Percentiles rank a stretch among this genome's conserved stretches.
These are phyloP conservation scores for Triplophysa dalaica DNA, from an alignment of 2,113 vertebrate species.

Conservation along the genomic window DNA sequence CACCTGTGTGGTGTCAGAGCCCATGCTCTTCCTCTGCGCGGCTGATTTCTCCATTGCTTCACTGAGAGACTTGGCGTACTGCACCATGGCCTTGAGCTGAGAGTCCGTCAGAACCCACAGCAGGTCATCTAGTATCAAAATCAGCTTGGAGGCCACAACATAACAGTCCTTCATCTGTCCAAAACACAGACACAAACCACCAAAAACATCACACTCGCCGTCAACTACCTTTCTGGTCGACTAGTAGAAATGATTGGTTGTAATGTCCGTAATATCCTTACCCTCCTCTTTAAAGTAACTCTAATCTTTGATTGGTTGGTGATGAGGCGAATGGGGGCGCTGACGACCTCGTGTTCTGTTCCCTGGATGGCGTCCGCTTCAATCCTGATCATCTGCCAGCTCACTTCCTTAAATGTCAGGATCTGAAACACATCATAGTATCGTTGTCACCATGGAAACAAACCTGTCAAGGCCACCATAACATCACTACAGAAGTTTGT, in stretches of 20 bases:
- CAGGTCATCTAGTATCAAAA: conserved; percentile 93
- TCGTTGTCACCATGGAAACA: background rate
- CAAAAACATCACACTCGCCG: background rate
- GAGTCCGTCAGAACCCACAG: conserved; percentile 98
- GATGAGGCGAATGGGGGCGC: conserved; percentile 94
- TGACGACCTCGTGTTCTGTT: conserved; percentile 91
- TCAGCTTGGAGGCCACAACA: conserved; percentile 92
- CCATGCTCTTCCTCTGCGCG: conserved; percentile 94
- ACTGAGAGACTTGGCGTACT: conserved; percentile 97
- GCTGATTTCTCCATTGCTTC: conserved; percentile 97
- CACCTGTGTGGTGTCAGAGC: conserved; percentile 87
- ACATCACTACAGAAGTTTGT: background rate
- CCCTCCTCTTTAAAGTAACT: conserved; percentile 95
- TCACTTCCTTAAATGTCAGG: conserved; percentile 98
- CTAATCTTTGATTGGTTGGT: conserved; percentile 98
- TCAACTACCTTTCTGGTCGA: too few relatives aligned
- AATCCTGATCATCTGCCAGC: conserved; percentile 99
- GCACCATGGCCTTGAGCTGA: conserved; percentile 97
- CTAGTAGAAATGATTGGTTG: too few relatives aligned
- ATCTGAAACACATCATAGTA: conserved; percentile 73
- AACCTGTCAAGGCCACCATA: background rate
- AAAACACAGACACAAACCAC: background rate
- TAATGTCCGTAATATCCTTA: conserved; percentile 61
- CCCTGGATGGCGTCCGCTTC: conserved; percentile 98
- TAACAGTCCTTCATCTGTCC: conserved; percentile 92